Evolutionary conservation across 2,797 vertebrate genomes (phyloP), one percentile per base, ranked within the genome.

Genomic region (Scomberomorus guttatus): DNA sequence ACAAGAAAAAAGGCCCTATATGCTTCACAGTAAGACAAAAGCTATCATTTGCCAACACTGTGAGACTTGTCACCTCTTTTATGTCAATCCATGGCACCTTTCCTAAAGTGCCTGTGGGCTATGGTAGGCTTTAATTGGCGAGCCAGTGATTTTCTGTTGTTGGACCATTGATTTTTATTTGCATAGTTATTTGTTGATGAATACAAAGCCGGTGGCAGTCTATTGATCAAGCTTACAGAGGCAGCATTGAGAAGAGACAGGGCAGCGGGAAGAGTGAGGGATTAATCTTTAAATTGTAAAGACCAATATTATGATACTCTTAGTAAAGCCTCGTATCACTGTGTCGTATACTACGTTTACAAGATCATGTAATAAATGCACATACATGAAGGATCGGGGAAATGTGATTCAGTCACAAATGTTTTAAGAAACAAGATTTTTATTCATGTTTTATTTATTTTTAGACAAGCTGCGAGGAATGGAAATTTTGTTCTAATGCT

Each of bases 141-240:
- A 75, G 80, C 82, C 88, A 93, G 90, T 90, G 92, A 95, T 95
- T 95, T 95, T 90, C 92, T 94, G 88, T 95, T 94, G 89, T 90
- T 84, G 79, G 87, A 70, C 76, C 83, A 94, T 95, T 94, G 94
- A 95, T 95, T 96, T 95, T 92, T 94, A 93, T 96, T 96, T 95
- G 93, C 93, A 94, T 94, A 91, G 82, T 93, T 93, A 93, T 95
- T 94, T 95, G 92, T 94, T 94, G 93, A 95, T 93, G 91, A 90
- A 94, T 94, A 90, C 86, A 87, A 91, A 92, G 91, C 89, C 75
- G 37, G 90, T 85, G 90, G 92, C 86, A 77, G 69, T 84, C 32
- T 92, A 90, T 95, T 87, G 91, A 95, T 95, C 82, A 85, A 52
- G 79, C 80, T 71, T 60, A 61, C 71, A 77, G 67, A 82, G 70